Evolutionary conservation across 2,797 vertebrate species (phyloP), one percentile per base, ranked within the genome.

Genomic region (Pteropus rufus): DNA sequence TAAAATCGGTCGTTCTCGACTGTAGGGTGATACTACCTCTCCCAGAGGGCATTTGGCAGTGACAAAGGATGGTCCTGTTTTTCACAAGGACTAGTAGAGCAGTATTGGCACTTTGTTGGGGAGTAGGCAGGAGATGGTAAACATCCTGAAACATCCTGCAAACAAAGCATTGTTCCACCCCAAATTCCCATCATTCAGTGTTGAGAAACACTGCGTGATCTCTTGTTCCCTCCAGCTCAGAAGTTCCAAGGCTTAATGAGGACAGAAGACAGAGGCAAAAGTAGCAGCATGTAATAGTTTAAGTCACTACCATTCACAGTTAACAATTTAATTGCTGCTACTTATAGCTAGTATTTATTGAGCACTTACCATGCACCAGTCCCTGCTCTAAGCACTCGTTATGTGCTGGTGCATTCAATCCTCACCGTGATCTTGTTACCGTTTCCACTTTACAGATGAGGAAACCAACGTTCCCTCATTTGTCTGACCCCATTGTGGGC

Each of bases 261-360:
- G 77, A 82, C 62, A 82, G 90, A 77, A 93, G 84, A 77, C 81
- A 39, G 89, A 94, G 58, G 75, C 93, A 77, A 73, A 92, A 75
- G 81, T 60, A 67, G 56, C 60, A 64, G 21, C 39, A 26, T 91
- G 91, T 89, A 69, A 24, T 82, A 70, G 65, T 77, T 92, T 65
- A 88, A 91, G 86, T 89, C 77, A 79, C 67, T 80, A 31, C 58
- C 69, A 52, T 36, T 84, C 79, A 8, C 52, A 9, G 83, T 34
- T 44, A 80, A 92, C 95, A 70, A 79, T 52, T 87, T 86, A 65
- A 69, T 49, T 58, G 77, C 58, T 79, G 29, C 72, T 29, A 54
- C 52, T 79, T 60, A 39, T 0, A 41, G 75, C 91, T 95, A 49
- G 60, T 89, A 91, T 75, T 92, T 95, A 54, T 60, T 60, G 83